phyloP scores from a whole-genome alignment of 2,888 invertebrate species.

The Anticlea derivata region DNA sequence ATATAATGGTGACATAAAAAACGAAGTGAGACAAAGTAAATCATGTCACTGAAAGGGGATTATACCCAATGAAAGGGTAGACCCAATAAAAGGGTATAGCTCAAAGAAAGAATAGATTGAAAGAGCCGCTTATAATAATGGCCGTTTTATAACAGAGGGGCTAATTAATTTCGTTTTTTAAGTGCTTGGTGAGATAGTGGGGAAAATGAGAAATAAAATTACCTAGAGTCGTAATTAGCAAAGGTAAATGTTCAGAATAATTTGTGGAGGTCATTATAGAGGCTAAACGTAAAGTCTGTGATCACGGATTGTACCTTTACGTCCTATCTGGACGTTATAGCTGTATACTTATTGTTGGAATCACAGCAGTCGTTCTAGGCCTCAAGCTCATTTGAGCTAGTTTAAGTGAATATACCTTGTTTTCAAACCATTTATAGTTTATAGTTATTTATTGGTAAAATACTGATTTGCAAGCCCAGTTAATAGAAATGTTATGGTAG shows the following conservation, averaged over 20 bases:
- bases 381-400: no score
- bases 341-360: no score
- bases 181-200: conserved; percentile 13
- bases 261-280: not conserved
- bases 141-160: conserved; percentile 10
- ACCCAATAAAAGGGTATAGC: not conserved
- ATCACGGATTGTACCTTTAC: no score
- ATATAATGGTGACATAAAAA: conserved; percentile 32
- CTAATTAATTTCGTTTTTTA: conserved; percentile 23
- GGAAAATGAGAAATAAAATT: conserved; percentile 3
- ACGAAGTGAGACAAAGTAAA: conserved; percentile 24
- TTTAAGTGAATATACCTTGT: no score
- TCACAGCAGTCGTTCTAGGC: no score
- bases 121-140: conserved; percentile 3
- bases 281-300: not conserved
- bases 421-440: no score
- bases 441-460: no score
- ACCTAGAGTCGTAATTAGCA: conserved; percentile 7
- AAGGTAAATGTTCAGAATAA: not conserved
- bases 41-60: conserved; percentile 9
- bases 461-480: no score
- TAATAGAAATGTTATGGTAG: no score
- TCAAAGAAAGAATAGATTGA: conserved; percentile 18
- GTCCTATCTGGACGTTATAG: no score
- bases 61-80: not conserved